Conservation (phyloP, 2,888 invertebrate genomes). For the Adela reaumurella region DNA sequence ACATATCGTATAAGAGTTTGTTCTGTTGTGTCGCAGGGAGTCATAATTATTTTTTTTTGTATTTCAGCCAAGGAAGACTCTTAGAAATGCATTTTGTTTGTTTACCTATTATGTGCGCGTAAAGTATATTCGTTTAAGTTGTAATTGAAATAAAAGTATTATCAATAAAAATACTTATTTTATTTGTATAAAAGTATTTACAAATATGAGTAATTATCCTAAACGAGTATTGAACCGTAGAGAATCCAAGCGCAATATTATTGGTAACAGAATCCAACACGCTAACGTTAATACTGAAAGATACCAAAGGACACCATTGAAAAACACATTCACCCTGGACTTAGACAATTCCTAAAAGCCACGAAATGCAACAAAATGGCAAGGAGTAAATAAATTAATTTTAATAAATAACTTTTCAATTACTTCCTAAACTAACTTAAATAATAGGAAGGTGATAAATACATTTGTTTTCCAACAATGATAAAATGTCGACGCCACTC, state of each 20-base stretch:
- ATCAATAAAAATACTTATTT: slow-evolving; percentile 16
- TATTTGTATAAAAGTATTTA: slow-evolving; percentile 34
- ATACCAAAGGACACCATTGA: too few species aligned
- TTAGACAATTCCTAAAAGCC: slow-evolving; percentile 8
- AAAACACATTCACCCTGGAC: too few species aligned
- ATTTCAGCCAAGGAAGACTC: too few species aligned
- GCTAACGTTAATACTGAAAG: too few species aligned
- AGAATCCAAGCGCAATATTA: not conserved
- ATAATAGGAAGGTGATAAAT: not conserved
- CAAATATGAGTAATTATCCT: slow-evolving; percentile 36
- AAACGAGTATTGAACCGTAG: slow-evolving; percentile 44
- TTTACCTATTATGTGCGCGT: too few species aligned
- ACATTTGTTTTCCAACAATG: not conserved
- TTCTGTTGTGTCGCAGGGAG: too few species aligned
- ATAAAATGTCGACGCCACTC: not conserved
- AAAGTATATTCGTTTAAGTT: too few species aligned
- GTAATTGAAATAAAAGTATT: slow-evolving; percentile 6
- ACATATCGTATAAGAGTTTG: too few species aligned
- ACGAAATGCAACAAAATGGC: slow-evolving; percentile 48
- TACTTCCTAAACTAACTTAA: not conserved
- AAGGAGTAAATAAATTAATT: slow-evolving; percentile 43
- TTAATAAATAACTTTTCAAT: not conserved
- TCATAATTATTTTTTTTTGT: too few species aligned
- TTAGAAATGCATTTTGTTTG: too few species aligned
- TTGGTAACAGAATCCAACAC: slow-evolving; percentile 29